Conservation (phyloP, 2,888 invertebrate genomes). For the Drosophila antonietae region DNA sequence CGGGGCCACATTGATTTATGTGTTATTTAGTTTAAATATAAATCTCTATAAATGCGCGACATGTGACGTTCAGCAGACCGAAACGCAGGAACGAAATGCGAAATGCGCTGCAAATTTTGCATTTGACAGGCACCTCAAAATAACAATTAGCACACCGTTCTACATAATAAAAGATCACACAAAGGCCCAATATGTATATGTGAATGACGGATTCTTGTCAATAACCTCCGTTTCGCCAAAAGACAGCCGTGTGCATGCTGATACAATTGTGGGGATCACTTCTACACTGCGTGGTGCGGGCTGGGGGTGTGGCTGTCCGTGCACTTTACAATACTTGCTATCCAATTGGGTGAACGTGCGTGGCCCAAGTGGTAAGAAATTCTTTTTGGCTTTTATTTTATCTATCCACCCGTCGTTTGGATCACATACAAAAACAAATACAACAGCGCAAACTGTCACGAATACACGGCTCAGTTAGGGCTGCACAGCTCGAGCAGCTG, state of each 20-base stretch:
- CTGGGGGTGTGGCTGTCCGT: neutral
- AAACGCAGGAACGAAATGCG: slow-evolving; percentile 29
- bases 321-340: slow-evolving; percentile 44
- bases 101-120: slow-evolving; percentile 35
- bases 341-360: slow-evolving; percentile 22
- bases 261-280: slow-evolving; percentile 17
- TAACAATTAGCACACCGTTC: slow-evolving; percentile 44
- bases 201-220: neutral
- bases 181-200: slow-evolving; percentile 4
- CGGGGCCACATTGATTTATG: slow-evolving; percentile 65
- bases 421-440: slow-evolving; percentile 44
- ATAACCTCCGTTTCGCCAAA: slow-evolving; percentile 84
- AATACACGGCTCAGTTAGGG: slow-evolving; percentile 34
- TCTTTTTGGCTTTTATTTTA: slow-evolving; percentile 23
- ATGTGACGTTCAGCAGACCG: slow-evolving; percentile 47
- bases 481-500: slow-evolving; percentile 40
- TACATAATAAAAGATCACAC: neutral
- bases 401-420: slow-evolving; percentile 23
- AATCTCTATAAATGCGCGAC: slow-evolving; percentile 59
- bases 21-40: slow-evolving; percentile 65
- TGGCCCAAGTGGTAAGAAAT: slow-evolving; percentile 20
- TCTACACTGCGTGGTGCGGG: neutral
- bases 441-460: slow-evolving; percentile 46
- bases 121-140: neutral
- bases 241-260: slow-evolving; percentile 84